Conservation (phyloP, 2,797 vertebrate genomes). For the Lagodon rhomboides region DNA sequence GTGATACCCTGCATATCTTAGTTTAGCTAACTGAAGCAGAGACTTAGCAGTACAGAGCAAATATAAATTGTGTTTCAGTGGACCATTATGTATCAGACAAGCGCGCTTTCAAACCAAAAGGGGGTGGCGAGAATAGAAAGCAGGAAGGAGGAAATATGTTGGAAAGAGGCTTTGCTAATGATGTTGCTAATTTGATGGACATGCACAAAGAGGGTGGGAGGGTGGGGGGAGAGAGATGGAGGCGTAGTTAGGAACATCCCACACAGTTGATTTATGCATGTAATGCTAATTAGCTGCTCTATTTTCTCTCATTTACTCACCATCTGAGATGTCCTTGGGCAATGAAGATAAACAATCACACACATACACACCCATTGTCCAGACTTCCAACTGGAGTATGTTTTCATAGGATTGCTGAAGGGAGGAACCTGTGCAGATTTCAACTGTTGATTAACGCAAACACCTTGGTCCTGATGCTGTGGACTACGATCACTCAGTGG, state of each 20-base stretch:
- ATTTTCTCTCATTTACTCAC: slow-evolving; percentile 65
- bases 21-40: slow-evolving; percentile 26
- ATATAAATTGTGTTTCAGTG: slow-evolving; percentile 23
- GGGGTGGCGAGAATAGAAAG: not conserved
- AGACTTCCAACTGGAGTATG: slow-evolving; percentile 14
- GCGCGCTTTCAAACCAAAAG: slow-evolving; percentile 33
- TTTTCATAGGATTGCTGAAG: slow-evolving; percentile 9
- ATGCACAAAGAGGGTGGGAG: slow-evolving; percentile 28
- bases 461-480: not conserved
- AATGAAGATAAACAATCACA: slow-evolving; percentile 55
- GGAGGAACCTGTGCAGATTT: slow-evolving; percentile 24
- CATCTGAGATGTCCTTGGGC: slow-evolving; percentile 70
- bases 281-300: slow-evolving; percentile 69
- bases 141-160: slow-evolving; percentile 14
- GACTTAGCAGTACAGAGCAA: slow-evolving; percentile 11
- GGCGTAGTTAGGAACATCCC: slow-evolving; percentile 51
- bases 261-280: slow-evolving; percentile 75
- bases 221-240: slow-evolving; percentile 11
- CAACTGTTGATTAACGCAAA: slow-evolving; percentile 8
- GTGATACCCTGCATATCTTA: slow-evolving; percentile 46
- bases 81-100: slow-evolving; percentile 15
- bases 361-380: slow-evolving; percentile 17
- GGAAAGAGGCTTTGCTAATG: slow-evolving; percentile 43
- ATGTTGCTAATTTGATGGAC: slow-evolving; percentile 64
- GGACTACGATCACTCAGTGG: too few species aligned